phyloP scores from a whole-genome alignment of 2,797 vertebrate species.

The Scleropages formosus region DNA sequence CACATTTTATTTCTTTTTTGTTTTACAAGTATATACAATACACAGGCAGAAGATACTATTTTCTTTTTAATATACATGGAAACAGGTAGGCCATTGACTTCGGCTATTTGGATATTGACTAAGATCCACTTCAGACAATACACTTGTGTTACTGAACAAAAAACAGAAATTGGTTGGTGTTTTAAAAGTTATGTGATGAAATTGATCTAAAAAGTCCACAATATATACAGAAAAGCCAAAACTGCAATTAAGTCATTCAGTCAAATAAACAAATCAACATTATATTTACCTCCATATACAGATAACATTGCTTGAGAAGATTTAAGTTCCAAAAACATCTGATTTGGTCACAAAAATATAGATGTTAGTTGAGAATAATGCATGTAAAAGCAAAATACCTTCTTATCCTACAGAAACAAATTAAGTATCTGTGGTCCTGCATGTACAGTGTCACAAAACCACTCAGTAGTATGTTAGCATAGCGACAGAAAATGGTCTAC shows the following conservation, averaged over 20 bases:
- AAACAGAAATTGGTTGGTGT: slow-evolving; percentile 70
- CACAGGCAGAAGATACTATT: slow-evolving; percentile 78
- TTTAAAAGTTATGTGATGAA: slow-evolving; percentile 70
- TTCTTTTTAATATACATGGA: slow-evolving; percentile 70
- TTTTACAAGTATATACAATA: slow-evolving; percentile 86
- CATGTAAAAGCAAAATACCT: slow-evolving; percentile 54
- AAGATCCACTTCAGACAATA: slow-evolving; percentile 65
- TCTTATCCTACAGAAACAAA: slow-evolving; percentile 37
- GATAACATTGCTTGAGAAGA: slow-evolving; percentile 70
- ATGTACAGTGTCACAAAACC: slow-evolving; percentile 47
- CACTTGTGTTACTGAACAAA: slow-evolving; percentile 66
- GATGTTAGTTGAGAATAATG: slow-evolving; percentile 62
- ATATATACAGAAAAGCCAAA: slow-evolving; percentile 71
- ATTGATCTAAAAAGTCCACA: slow-evolving; percentile 75
- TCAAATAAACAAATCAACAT: slow-evolving; percentile 59
- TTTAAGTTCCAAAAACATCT: slow-evolving; percentile 66
- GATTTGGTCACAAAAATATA: slow-evolving; percentile 77
- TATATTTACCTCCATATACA: slow-evolving; percentile 70
- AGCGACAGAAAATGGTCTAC: slow-evolving; percentile 46
- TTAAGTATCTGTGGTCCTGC: slow-evolving; percentile 53
- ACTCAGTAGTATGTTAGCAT: slow-evolving; percentile 40
- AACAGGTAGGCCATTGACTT: slow-evolving; percentile 57
- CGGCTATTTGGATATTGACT: slow-evolving; percentile 57
- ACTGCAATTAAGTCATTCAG: slow-evolving; percentile 59
- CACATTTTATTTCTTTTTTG: slow-evolving; percentile 68